Conservation (phyloP, 2,113 vertebrate species). For the Lethenteron camtschaticum region DNA sequence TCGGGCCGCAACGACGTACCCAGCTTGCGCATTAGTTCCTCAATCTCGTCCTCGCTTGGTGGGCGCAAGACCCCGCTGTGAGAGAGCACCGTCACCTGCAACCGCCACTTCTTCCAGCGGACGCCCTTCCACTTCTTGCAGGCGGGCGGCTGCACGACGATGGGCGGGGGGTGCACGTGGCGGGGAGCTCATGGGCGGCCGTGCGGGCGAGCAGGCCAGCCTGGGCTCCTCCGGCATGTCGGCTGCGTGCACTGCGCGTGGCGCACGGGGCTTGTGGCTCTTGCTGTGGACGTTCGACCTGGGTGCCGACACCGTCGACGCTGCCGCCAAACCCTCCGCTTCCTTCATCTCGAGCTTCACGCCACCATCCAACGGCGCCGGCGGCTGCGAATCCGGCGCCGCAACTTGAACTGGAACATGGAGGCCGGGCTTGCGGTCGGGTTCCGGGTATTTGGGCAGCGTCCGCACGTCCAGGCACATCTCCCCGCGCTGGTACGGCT, state of each 20-base stretch:
- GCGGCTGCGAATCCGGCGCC: too few relatives aligned
- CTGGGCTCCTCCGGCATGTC: too few relatives aligned
- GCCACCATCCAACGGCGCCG: too few relatives aligned
- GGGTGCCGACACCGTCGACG: too few relatives aligned
- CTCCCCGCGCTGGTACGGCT: slow-evolving; percentile 2
- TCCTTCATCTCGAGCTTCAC: too few relatives aligned
- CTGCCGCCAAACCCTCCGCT: too few relatives aligned
- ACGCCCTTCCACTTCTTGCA: slow-evolving; percentile 50
- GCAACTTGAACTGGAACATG: too few relatives aligned
- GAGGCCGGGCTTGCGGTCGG: background rate
- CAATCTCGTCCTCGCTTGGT: slow-evolving; percentile 53
- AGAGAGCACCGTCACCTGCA: slow-evolving; percentile 38
- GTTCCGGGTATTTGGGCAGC: slow-evolving; percentile 1
- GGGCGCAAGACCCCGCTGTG: slow-evolving; percentile 44
- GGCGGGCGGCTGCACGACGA: slow-evolving; percentile 12
- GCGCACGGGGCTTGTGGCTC: too few relatives aligned
- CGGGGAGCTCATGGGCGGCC: slow-evolving; percentile 49
- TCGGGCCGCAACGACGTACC: slow-evolving; percentile 59
- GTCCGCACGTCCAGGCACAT: slow-evolving; percentile 3
- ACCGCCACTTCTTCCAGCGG: slow-evolving; percentile 73
- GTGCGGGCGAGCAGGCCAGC: slow-evolving; percentile 32
- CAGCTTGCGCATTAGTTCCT: slow-evolving; percentile 42
- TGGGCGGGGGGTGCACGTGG: too few relatives aligned
- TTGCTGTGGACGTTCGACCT: too few relatives aligned
- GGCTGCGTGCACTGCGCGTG: too few relatives aligned